Base-by-base conservation (phyloP, 2,113 vertebrate species). In the Anas platyrhynchos region DNA sequence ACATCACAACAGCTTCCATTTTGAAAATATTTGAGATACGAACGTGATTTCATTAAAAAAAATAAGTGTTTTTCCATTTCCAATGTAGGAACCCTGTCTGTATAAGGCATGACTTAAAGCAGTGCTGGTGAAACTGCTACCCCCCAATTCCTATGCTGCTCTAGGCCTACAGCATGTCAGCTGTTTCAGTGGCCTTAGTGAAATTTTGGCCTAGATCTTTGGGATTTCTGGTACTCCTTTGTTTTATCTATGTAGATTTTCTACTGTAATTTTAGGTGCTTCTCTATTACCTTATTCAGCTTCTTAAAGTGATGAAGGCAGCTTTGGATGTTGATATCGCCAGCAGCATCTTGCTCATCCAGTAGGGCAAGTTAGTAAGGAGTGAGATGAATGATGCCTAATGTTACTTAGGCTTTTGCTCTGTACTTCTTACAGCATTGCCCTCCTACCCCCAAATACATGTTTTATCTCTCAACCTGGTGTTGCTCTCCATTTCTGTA, bases 141-240 rank as follows among this genome's bases (percentile, higher is more conserved):
- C 34, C 72, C 38, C 13, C n/a, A 29, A 17, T 8, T 15, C 0
- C 1, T 36, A 0, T 21, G 21, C 74, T 83, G 38, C 43, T 87
- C 7, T 44, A 32, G 22, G 34, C 13, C 32, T 85, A 9, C 13
- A 44, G 10, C 7, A 8, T 46, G 52, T 34, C 61, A 59, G 16
- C 41, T 50, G 12, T 23, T 11, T 52, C 54, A n/a, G 32, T 63
- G 54, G 16, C 54, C 43, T 78, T 20, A 8, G 17, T 83, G 61
- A 54, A 41, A 23, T 79, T 52, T 67, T 66, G 10, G 36, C 41
- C 43, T 74, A n/a, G 26, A 52, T 78, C 23, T 50, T 71, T 29
- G 14, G 1, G 12, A 13, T 52, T 52, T 52, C 23, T 52, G 22
- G 22, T 50, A 50, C 22, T 61, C 22, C 23, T 41, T 72, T 43